Conservation (phyloP, 2,888 invertebrate genomes). For the Tiliacea aurago region DNA sequence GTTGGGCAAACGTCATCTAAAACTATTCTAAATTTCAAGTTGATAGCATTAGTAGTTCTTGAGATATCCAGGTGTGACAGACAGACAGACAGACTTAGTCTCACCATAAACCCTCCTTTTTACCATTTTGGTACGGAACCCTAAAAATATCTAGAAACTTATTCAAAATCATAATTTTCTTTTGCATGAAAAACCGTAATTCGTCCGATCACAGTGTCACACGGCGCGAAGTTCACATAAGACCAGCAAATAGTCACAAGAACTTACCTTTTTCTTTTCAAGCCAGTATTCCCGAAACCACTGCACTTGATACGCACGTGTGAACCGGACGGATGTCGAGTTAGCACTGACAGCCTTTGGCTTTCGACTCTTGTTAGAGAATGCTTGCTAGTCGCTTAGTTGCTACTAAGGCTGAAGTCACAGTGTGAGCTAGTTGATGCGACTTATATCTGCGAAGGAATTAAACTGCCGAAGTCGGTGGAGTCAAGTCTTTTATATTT, state of each 20-base stretch:
- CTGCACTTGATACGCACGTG: slow-evolving; percentile 41
- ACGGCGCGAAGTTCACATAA: not conserved
- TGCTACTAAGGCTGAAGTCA: not conserved
- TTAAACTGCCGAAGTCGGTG: too few species aligned
- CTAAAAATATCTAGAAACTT: too few species aligned
- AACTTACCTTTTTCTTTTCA: slow-evolving; percentile 39
- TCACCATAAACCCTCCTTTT: too few species aligned
- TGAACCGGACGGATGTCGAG: slow-evolving; percentile 29
- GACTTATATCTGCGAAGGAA: not conserved
- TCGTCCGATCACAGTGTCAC: not conserved
- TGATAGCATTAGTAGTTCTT: too few species aligned
- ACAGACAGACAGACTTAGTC: too few species aligned
- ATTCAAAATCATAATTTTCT: not conserved
- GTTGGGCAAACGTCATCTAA: too few species aligned
- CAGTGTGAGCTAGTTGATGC: slow-evolving; percentile 17
- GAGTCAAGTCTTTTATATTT: too few species aligned
- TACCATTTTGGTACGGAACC: too few species aligned
- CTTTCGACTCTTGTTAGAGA: slow-evolving; percentile 25
- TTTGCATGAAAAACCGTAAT: not conserved
- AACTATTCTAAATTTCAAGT: too few species aligned
- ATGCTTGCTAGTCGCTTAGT: too few species aligned
- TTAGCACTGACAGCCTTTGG: slow-evolving; percentile 31
- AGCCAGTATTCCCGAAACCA: slow-evolving; percentile 12
- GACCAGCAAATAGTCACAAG: not conserved
- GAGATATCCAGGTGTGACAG: too few species aligned